Evolutionary conservation across 2,113 vertebrate species (phyloP).

Genomic region (Pachyramphus minor): DNA sequence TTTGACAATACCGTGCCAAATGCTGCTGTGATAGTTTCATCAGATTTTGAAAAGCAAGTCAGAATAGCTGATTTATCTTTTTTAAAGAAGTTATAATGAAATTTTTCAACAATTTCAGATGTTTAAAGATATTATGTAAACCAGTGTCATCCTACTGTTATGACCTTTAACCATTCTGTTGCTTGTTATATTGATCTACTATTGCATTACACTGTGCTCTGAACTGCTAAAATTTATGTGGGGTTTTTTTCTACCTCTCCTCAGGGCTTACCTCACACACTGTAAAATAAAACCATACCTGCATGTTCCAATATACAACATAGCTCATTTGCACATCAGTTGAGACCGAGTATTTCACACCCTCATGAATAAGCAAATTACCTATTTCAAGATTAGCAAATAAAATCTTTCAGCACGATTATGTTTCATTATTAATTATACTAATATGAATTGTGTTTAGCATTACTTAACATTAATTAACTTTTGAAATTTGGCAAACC

Average conservation of each 20-base stretch:
- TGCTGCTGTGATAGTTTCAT: background rate
- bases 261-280: background rate
- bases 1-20: background rate
- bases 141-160: background rate
- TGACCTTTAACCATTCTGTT: background rate
- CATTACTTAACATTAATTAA: background rate
- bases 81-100: background rate
- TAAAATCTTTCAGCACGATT: background rate
- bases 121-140: background rate
- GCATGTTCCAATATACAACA: background rate
- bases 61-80: background rate
- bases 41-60: background rate
- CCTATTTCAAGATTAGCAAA: background rate
- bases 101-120: background rate
- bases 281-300: background rate
- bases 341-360: background rate
- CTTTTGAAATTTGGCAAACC: background rate
- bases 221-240: background rate
- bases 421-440: background rate
- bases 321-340: background rate
- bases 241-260: background rate
- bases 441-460: background rate
- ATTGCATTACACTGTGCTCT: background rate
- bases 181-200: background rate
- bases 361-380: background rate